Conservation (phyloP, 2,113 vertebrate species). For the Odontesthes bonariensis region DNA sequence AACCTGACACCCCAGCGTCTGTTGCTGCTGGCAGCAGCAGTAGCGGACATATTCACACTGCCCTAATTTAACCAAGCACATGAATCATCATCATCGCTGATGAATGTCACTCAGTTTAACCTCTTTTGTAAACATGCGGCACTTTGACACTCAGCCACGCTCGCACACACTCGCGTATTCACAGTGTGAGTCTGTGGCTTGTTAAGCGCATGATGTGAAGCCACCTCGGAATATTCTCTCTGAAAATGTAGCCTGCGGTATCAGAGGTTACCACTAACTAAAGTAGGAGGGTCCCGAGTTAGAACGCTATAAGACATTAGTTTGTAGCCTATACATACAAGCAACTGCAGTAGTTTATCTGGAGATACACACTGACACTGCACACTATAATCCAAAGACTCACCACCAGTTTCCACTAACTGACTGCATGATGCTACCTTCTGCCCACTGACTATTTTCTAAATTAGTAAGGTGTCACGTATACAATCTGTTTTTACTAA, state of each 20-base stretch:
- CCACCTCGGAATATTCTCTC: too few species aligned
- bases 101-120: conserved; percentile 54
- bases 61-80: conserved; percentile 35
- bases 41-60: conserved; percentile 4
- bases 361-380: too few species aligned
- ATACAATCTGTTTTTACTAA: not conserved
- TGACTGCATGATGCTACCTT: too few species aligned
- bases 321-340: too few species aligned
- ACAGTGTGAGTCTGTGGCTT: not conserved
- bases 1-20: conserved; percentile 60
- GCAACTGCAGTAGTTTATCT: too few species aligned
- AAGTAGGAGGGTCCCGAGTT: too few species aligned
- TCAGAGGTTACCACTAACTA: too few species aligned
- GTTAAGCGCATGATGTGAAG: not conserved
- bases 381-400: too few species aligned
- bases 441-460: too few species aligned
- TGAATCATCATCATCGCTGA: conserved; percentile 56
- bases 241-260: too few species aligned
- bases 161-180: not conserved
- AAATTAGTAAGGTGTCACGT: not conserved
- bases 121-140: conserved; percentile 34
- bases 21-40: conserved; percentile 42
- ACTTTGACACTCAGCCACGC: conserved; percentile 29
- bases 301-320: too few species aligned
- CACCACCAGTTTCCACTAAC: too few species aligned